Percentiles rank a stretch among this genome's conserved stretches.
phyloP scores from a whole-genome alignment of 1,140 invertebrate genomes.

The Chrysomallon squamiferum region DNA sequence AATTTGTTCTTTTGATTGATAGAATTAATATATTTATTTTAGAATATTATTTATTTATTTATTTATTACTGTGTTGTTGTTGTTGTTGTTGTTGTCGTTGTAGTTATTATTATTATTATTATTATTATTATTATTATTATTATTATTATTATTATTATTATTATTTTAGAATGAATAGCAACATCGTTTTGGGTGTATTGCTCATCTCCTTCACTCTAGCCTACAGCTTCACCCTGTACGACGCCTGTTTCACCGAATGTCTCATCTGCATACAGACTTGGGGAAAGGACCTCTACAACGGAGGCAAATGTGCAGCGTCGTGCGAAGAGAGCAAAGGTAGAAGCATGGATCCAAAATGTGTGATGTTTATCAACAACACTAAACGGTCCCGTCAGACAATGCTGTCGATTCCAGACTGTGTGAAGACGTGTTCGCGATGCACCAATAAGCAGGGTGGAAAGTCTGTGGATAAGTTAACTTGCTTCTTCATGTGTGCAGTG shows the following conservation, averaged over 20 bases:
- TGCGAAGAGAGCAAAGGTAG: not conserved
- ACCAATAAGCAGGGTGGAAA: not conserved
- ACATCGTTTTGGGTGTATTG: not conserved
- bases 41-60: no score
- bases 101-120: no score
- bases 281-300: not conserved
- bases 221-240: not conserved
- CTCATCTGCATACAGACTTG: not conserved
- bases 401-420: not conserved
- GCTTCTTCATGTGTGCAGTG: not conserved
- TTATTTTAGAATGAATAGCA: no score
- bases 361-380: not conserved
- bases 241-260: constrained; percentile 3
- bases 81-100: no score
- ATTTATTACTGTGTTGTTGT: no score
- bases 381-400: no score
- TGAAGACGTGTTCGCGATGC: not conserved
- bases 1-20: no score
- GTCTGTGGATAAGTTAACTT: not conserved
- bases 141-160: no score
- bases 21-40: no score
- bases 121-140: no score
- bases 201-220: not conserved
- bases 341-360: not conserved
- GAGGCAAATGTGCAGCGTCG: not conserved